Conservation (phyloP, 2,113 vertebrate species). For the Sturnira hondurensis region DNA sequence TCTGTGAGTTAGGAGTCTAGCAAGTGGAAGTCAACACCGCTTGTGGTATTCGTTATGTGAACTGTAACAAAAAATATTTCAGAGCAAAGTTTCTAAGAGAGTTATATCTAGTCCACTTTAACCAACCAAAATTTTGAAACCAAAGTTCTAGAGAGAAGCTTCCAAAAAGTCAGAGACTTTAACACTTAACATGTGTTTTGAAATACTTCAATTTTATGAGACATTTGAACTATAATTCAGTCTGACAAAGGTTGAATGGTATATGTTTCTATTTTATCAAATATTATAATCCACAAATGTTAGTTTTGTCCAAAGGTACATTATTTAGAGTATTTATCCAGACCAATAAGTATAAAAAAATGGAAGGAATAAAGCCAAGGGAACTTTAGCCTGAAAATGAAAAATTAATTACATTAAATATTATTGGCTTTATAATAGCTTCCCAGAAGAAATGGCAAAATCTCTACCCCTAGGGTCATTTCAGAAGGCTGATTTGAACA, state of each 20-base stretch:
- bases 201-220: not conserved
- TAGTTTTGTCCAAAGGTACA: slow-evolving; percentile 42
- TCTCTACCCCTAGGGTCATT: slow-evolving; percentile 67
- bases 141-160: not conserved
- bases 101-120: not conserved
- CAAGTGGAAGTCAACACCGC: not conserved
- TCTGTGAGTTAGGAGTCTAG: not conserved
- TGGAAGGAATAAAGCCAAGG: slow-evolving; percentile 67
- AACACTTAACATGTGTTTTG: not conserved
- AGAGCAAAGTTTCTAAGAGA: not conserved
- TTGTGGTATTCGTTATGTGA: not conserved
- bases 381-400: slow-evolving; percentile 72
- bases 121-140: not conserved
- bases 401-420: slow-evolving; percentile 76
- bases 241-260: not conserved
- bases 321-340: slow-evolving; percentile 42
- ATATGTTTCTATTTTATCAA: slow-evolving; percentile 7
- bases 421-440: slow-evolving; percentile 77
- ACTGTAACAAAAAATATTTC: slow-evolving; percentile 46
- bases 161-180: not conserved
- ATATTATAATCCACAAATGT: slow-evolving; percentile 1
- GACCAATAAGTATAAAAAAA: slow-evolving; percentile 55
- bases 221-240: not conserved
- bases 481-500: slow-evolving; percentile 57
- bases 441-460: slow-evolving; percentile 73